phyloP scores from a whole-genome alignment of 2,113 vertebrate genomes.

The Tragelaphus buxtoni region DNA sequence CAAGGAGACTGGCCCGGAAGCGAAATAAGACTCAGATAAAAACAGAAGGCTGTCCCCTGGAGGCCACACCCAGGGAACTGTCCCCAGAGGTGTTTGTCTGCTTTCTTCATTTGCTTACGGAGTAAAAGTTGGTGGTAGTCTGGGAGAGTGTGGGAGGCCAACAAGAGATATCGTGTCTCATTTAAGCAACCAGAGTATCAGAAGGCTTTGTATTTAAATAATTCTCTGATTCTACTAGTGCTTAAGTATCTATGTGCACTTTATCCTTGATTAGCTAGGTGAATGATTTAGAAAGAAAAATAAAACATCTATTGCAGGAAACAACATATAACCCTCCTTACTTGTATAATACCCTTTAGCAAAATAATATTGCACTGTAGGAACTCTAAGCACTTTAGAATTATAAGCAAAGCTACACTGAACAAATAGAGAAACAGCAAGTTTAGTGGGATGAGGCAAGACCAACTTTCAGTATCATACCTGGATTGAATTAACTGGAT shows the following conservation, averaged over 20 bases:
- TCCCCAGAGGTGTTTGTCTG: background rate
- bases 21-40: background rate
- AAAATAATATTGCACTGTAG: background rate
- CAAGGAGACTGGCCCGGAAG: background rate
- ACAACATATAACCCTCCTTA: background rate
- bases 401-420: background rate
- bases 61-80: background rate
- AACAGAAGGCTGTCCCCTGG: background rate
- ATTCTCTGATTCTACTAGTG: background rate
- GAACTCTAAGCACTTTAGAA: background rate
- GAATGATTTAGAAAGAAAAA: slow-evolving; percentile 1
- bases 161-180: background rate
- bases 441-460: background rate
- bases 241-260: background rate
- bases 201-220: slow-evolving; percentile 23
- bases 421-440: background rate
- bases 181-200: background rate
- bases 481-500: background rate
- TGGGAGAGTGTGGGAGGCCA: background rate
- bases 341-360: background rate
- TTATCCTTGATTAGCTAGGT: background rate
- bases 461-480: background rate
- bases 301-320: background rate
- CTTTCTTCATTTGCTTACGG: background rate
- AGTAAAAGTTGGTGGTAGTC: background rate